Evolutionary conservation across 2,888 invertebrate genomes (phyloP), one percentile per base, ranked within the genome.

Genomic region (Brachylomia viminalis): DNA sequence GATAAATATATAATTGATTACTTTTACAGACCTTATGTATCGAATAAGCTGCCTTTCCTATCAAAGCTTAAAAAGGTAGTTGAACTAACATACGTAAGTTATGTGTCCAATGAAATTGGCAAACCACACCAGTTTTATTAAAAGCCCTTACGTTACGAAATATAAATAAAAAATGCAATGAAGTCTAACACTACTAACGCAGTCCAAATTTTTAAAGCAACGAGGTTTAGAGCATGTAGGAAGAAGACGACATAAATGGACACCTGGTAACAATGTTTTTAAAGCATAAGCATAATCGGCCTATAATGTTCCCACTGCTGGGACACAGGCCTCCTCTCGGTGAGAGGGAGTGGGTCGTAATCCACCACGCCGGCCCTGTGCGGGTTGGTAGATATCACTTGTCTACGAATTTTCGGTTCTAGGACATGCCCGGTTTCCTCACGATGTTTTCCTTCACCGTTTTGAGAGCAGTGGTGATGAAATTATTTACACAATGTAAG

Each of bases 121-220:
- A 59, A 84, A 77, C 72, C 74, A 74, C 72, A 77, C 15, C 47
- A 74, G 71, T 52, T 30, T 47, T 33, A n/a, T 58, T 47, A 62
- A 30, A 71, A 74, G n/a, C 67, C 61, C 68, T 66, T 81, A 77
- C 61, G 70, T 73, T 78, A 86, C 67, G 47, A 71, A 77, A 77
- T 83, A 75, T 81, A 82, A 79, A 82, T 84, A 71, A 79, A 85
- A 87, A 87, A 87, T 87, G 87, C 87, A 87, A 86, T 80, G 70
- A 73, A 74, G 58, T 78, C 77, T 87, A 85, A 80, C 56, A 45
- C 84, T 87, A 87, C 38, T 70, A 86, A 87, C 70, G 83, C 86
- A 83, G 87, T 87, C 83, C 70, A 79, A 75, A 75, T 75, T 80
- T 86, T 80, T 87, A 86, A 87, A 87, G 85, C 87, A 75, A 81